Evolutionary conservation across 2,113 vertebrate genomes (phyloP).

Genomic region (Channa maculata): DNA sequence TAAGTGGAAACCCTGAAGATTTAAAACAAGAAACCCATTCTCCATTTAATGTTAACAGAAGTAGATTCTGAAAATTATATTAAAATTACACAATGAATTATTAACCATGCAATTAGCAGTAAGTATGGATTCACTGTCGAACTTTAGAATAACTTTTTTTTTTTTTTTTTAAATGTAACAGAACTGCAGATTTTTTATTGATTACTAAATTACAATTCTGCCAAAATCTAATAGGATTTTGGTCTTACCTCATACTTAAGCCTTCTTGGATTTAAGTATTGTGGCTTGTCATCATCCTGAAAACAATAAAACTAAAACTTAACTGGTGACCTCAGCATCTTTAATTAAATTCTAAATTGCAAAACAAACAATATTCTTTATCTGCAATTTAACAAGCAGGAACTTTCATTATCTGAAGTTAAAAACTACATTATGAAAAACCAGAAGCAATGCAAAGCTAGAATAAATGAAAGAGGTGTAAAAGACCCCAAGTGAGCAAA

Average conservation of each 20-base stretch:
- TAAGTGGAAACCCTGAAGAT: too few relatives aligned
- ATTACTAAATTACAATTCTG: background rate
- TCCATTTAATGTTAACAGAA: too few relatives aligned
- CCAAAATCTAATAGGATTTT: background rate
- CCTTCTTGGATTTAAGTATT: constrained; percentile 61
- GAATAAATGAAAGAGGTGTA: constrained; percentile 12
- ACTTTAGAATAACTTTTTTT: too few relatives aligned
- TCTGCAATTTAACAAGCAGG: background rate
- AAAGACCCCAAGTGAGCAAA: constrained; percentile 3
- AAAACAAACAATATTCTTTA: background rate
- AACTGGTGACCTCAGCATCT: background rate
- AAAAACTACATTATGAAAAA: background rate
- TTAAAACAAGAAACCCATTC: too few relatives aligned
- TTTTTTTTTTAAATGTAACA: background rate
- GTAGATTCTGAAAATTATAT: too few relatives aligned
- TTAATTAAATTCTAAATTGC: background rate
- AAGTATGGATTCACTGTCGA: too few relatives aligned
- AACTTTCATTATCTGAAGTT: background rate
- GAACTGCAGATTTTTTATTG: background rate
- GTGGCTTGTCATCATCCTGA: constrained; percentile 75
- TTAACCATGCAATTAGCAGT: too few relatives aligned
- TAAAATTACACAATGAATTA: too few relatives aligned
- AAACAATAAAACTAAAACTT: constrained; percentile 13
- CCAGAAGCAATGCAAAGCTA: background rate
- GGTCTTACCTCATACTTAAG: constrained; percentile 80